phyloP scores from a whole-genome alignment of 2,888 invertebrate genomes.

The Epirrhoe tristata region DNA sequence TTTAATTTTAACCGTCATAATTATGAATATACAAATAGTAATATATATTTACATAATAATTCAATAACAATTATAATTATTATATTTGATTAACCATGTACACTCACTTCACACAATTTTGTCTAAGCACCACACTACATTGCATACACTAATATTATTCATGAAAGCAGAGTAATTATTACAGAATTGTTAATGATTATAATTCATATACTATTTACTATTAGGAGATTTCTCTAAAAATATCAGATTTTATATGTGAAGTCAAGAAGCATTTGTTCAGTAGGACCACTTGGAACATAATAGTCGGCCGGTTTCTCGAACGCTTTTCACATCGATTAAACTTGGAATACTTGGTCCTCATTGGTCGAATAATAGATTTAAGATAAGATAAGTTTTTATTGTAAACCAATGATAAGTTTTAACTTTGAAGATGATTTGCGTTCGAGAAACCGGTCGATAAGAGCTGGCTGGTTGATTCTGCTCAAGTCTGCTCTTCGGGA shows the following conservation, averaged over 20 bases:
- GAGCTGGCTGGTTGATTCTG: too few species aligned
- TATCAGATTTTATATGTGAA: background rate
- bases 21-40: conserved; percentile 49
- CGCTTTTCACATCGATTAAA: too few species aligned
- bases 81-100: conserved; percentile 35
- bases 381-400: too few species aligned
- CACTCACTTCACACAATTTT: conserved; percentile 46
- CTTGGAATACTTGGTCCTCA: too few species aligned
- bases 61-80: conserved; percentile 31
- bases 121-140: conserved; percentile 50
- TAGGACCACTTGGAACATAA: too few species aligned
- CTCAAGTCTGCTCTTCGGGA: too few species aligned
- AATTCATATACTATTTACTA: background rate
- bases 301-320: too few species aligned
- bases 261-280: too few species aligned
- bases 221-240: background rate
- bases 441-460: too few species aligned
- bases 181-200: background rate
- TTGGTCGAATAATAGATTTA: too few species aligned
- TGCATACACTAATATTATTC: background rate
- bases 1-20: conserved; percentile 45
- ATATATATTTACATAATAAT: conserved; percentile 51
- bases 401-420: too few species aligned
- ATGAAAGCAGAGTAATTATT: background rate
- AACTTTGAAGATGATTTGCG: too few species aligned